Evolutionary conservation across 2,888 invertebrate genomes (phyloP).

Genomic region (Pristionchus arcanus): DNA sequence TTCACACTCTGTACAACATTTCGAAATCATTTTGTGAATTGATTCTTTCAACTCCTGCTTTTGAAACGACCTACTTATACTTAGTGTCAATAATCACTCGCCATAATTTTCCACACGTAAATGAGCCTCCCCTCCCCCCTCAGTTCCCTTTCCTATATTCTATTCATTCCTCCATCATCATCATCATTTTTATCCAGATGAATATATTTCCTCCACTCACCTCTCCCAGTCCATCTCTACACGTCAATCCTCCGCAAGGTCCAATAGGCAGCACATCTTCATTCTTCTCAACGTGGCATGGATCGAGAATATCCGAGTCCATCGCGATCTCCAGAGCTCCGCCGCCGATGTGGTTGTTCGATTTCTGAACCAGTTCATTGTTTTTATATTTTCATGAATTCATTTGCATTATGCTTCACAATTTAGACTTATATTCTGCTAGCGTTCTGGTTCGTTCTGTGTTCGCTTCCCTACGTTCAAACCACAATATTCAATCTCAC

Average conservation of each 20-base stretch:
- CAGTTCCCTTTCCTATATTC: too few species aligned
- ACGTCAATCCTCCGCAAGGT: conserved; percentile 73
- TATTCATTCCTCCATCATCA: too few species aligned
- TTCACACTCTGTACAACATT: neutral
- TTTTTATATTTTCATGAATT: too few species aligned
- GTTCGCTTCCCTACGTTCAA: too few species aligned
- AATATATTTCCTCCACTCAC: neutral
- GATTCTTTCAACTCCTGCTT: too few species aligned
- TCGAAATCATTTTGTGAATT: too few species aligned
- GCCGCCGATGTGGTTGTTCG: conserved; percentile 61
- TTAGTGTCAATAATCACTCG: neutral
- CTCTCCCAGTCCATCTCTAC: conserved; percentile 69
- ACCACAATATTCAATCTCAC: neutral
- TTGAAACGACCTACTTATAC: neutral
- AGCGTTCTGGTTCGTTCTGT: too few species aligned
- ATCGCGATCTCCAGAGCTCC: conserved; percentile 75
- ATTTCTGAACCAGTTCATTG: too few species aligned
- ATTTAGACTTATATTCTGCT: too few species aligned
- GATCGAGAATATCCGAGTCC: conserved; percentile 75
- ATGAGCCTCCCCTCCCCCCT: too few species aligned
- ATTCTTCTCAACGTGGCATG: conserved; percentile 68
- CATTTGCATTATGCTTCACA: neutral
- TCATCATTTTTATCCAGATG: too few species aligned
- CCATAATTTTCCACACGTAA: too few species aligned
- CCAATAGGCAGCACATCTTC: conserved; percentile 60